phyloP scores from a whole-genome alignment of 2,888 invertebrate genomes.

The Patella caerulea region DNA sequence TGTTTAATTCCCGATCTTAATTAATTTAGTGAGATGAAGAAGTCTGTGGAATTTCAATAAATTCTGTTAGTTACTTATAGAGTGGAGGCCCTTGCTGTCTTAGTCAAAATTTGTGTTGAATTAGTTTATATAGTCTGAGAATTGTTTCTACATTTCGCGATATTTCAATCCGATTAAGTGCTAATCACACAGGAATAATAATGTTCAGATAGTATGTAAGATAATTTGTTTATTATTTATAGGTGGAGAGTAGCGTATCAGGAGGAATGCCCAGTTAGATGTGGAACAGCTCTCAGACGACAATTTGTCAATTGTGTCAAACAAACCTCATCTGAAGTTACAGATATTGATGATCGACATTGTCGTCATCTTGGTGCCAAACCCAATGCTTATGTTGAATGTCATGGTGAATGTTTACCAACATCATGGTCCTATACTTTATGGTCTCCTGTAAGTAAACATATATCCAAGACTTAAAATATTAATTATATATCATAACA shows the following conservation, averaged over 20 bases:
- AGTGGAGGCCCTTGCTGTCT: too few relatives aligned
- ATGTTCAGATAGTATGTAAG: too few relatives aligned
- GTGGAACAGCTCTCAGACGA: conserved; percentile 79
- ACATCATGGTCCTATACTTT: conserved; percentile 81
- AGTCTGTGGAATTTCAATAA: too few relatives aligned
- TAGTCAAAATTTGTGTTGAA: too few relatives aligned
- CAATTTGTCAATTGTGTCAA: conserved; percentile 78
- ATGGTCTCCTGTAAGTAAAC: conserved; percentile 78
- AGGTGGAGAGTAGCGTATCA: conserved; percentile 76
- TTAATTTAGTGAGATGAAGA: too few relatives aligned
- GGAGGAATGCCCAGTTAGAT: conserved; percentile 80
- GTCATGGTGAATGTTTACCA: conserved; percentile 78
- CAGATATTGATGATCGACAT: conserved; percentile 70
- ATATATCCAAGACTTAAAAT: too few relatives aligned
- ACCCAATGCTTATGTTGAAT: conserved; percentile 74
- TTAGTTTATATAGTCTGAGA: too few relatives aligned
- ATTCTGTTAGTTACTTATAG: too few relatives aligned
- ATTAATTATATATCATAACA: too few relatives aligned
- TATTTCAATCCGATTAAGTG: not conserved
- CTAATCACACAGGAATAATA: too few relatives aligned
- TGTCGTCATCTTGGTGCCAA: conserved; percentile 74
- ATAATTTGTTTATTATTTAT: conserved; percentile 27
- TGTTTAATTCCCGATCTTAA: too few relatives aligned
- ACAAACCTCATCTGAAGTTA: conserved; percentile 43
- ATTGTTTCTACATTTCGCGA: too few relatives aligned